phyloP scores from a whole-genome alignment of 2,113 vertebrate species.

The Semnopithecus entellus region DNA sequence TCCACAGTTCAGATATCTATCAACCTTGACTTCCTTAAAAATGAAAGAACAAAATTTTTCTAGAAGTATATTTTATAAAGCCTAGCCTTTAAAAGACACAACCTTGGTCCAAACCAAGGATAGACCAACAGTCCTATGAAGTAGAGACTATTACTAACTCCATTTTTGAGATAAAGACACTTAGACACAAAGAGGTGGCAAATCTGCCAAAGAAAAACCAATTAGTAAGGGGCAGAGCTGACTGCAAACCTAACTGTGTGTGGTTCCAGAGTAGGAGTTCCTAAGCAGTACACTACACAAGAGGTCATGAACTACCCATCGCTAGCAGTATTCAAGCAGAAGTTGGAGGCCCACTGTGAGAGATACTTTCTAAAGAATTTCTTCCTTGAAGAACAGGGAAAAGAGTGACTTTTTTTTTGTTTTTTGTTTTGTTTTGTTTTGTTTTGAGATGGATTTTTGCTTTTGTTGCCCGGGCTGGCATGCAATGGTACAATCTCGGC shows the following conservation, averaged over 20 bases:
- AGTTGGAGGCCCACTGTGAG: not conserved
- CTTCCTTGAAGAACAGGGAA: not conserved
- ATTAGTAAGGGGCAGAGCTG: not conserved
- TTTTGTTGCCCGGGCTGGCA: too few species aligned
- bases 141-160: not conserved
- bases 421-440: too few species aligned
- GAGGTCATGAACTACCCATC: not conserved
- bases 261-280: not conserved
- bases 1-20: not conserved
- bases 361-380: not conserved
- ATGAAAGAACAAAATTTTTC: not conserved
- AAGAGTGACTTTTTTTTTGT: not conserved
- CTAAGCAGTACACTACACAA: not conserved
- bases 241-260: not conserved
- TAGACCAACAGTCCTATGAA: not conserved
- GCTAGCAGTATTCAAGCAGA: not conserved
- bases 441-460: too few species aligned
- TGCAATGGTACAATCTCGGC: too few species aligned
- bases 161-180: not conserved
- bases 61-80: not conserved
- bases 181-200: not conserved
- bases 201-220: not conserved
- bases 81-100: not conserved
- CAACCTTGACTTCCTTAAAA: conserved; percentile 12
- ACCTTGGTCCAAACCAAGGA: not conserved